Conservation (phyloP, 92 coral and sea anemone genomes). For the Phenganax stokvisi region DNA sequence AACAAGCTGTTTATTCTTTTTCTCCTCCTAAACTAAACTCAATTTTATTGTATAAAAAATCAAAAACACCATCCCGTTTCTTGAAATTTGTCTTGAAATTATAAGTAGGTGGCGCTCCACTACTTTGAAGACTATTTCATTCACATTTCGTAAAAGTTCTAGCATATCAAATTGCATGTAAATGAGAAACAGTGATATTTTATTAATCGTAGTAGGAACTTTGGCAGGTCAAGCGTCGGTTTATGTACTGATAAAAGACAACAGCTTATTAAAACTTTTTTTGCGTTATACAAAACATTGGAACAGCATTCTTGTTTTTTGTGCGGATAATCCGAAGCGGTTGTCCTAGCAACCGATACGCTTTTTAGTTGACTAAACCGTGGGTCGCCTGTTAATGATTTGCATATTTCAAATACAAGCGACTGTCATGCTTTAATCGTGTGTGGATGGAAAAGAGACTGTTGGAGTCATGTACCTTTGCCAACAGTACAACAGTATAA, state of each 20-base stretch:
- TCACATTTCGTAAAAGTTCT: too few relatives aligned
- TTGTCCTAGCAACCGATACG: slow-evolving; percentile 29
- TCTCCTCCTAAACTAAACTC: background rate
- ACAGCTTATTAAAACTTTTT: background rate
- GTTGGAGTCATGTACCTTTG: background rate
- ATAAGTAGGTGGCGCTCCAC: too few relatives aligned
- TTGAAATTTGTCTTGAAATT: too few relatives aligned
- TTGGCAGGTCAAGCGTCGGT: too few relatives aligned
- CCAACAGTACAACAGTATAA: background rate
- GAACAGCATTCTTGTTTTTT: background rate
- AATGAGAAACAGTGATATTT: too few relatives aligned
- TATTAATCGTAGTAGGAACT: too few relatives aligned
- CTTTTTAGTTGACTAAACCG: slow-evolving; percentile 3
- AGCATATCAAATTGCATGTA: too few relatives aligned
- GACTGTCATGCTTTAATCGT: slow-evolving; percentile 16
- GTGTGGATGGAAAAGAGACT: background rate
- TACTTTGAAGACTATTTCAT: too few relatives aligned
- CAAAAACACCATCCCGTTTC: background rate
- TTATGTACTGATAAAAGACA: background rate
- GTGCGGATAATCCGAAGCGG: background rate
- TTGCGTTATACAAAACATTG: background rate
- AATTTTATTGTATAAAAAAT: background rate
- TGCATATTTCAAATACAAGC: slow-evolving; percentile 29
- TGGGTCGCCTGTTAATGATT: slow-evolving; percentile 18
- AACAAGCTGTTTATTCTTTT: background rate